These are phyloP conservation scores for Stomatorhinus ivindoensis DNA, from an alignment of 2,113 vertebrate species.

Conservation along the genomic window DNA sequence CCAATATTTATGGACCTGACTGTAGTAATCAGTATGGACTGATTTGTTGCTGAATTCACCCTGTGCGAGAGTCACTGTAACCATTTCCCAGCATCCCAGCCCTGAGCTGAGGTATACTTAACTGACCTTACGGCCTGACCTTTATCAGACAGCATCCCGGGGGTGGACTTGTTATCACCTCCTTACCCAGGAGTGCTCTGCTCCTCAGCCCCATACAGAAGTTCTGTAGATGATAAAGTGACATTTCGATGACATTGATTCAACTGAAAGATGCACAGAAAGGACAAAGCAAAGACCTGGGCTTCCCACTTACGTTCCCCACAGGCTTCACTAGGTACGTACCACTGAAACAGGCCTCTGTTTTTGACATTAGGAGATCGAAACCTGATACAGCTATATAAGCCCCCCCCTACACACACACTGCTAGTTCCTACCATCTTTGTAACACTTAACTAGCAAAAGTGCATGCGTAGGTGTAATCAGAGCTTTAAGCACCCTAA, in stretches of 20 bases:
- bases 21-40: neutral
- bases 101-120: neutral
- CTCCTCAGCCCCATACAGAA: neutral
- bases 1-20: too few species aligned
- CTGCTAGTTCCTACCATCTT: neutral
- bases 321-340: neutral
- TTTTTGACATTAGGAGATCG: neutral
- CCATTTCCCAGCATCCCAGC: neutral
- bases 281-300: neutral
- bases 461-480: neutral
- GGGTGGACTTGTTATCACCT: neutral
- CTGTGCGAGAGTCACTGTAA: neutral
- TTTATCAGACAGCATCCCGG: neutral
- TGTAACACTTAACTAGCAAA: neutral
- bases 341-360: neutral
- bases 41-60: neutral
- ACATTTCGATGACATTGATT: neutral
- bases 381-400: neutral
- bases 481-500: neutral
- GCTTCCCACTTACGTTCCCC: neutral
- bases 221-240: neutral
- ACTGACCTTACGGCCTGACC: neutral
- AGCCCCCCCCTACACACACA: neutral
- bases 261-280: neutral
- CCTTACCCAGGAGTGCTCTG: neutral